phyloP scores from a whole-genome alignment of 2,113 vertebrate species.

The Grammomys dolichurus region DNA sequence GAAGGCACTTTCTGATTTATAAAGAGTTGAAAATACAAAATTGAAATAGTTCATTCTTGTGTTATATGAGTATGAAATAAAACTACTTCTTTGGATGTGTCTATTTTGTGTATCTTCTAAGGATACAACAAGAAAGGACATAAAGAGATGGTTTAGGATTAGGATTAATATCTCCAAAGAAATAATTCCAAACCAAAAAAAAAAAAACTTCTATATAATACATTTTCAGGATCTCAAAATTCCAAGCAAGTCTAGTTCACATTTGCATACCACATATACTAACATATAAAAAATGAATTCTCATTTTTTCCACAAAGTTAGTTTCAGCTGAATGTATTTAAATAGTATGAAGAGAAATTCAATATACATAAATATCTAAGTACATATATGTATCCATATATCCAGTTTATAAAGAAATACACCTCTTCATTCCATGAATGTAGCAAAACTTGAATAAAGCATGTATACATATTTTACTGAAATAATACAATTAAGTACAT shows the following conservation, averaged over 20 bases:
- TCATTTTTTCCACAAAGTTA: not conserved
- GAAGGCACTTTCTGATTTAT: conserved; percentile 11
- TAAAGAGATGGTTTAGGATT: not conserved
- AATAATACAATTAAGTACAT: not conserved
- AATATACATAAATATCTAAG: not conserved
- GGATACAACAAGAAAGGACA: not conserved
- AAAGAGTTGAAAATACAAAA: conserved; percentile 14
- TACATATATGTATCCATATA: not conserved
- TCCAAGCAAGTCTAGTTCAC: not conserved
- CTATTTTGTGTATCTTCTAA: not conserved
- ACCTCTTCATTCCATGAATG: not conserved
- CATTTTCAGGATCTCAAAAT: not conserved
- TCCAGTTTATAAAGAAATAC: not conserved
- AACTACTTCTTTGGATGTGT: not conserved
- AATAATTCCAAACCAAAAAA: not conserved
- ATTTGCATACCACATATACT: not conserved
- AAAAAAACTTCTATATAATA: not conserved
- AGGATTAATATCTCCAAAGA: conserved; percentile 34
- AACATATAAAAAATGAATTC: not conserved
- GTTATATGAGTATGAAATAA: conserved; percentile 13
- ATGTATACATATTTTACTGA: not conserved
- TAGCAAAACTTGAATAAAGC: not conserved
- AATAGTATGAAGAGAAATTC: not conserved
- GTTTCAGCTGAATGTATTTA: not conserved
- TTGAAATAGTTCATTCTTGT: not conserved